Conservation (phyloP, 2,113 vertebrate species). For the Ceyx melanurus region DNA sequence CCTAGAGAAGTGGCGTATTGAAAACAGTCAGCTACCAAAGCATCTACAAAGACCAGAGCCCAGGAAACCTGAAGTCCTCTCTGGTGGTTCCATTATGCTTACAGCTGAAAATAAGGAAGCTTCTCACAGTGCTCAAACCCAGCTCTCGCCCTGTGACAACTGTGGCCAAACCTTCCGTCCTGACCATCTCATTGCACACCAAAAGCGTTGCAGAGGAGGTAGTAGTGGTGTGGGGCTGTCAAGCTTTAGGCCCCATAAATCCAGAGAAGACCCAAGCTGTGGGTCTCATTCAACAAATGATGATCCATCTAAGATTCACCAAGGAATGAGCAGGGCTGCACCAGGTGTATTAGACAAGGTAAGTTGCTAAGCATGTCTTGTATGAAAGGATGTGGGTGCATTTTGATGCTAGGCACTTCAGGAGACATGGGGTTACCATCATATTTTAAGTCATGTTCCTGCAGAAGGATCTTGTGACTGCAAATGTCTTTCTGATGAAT, state of each 20-base stretch:
- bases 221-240: not conserved
- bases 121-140: slow-evolving; percentile 63
- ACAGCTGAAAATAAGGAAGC: slow-evolving; percentile 52
- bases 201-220: slow-evolving; percentile 64
- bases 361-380: not conserved
- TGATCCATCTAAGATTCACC: not conserved
- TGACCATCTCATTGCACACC: slow-evolving; percentile 68
- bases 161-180: slow-evolving; percentile 75
- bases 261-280: not conserved
- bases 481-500: not conserved
- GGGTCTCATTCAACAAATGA: not conserved
- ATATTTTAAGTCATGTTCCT: not conserved
- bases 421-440: not conserved
- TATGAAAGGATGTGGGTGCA: not conserved
- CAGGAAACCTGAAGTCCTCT: slow-evolving; percentile 43
- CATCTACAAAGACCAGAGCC: slow-evolving; percentile 70
- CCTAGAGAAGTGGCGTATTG: slow-evolving; percentile 74
- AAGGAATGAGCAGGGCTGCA: not conserved
- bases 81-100: not conserved
- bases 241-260: not conserved
- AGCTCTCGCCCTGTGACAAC: slow-evolving; percentile 67
- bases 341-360: slow-evolving; percentile 49
- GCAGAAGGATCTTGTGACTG: not conserved
- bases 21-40: slow-evolving; percentile 75
- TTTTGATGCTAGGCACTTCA: not conserved